Evolutionary conservation across 2,113 vertebrate species (phyloP), one percentile per base, ranked within the genome.

Genomic region (Raja brachyura): DNA sequence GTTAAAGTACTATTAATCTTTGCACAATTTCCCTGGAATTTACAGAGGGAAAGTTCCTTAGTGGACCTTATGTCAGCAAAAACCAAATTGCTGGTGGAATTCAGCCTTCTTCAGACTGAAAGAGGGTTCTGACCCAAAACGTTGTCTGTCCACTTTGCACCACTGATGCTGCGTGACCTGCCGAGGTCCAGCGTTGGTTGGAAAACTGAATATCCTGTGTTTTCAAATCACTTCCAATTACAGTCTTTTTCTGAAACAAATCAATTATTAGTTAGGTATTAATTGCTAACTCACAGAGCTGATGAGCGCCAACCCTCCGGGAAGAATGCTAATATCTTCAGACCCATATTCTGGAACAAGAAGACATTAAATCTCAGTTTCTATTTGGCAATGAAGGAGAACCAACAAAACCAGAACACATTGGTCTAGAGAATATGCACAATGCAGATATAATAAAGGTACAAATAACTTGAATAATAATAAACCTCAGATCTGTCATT

Each of bases 281-380:
- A 48, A 70, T 10, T 90, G 33, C 66, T 13, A 11, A 97, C 97
- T 97, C 94, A 97, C 97, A 0, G 93, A 96, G 39, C 96, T 97
- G 94, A 97, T 96, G 95, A 97, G 97, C 94, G 96, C 96, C 94
- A 97, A 94, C 56, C 97, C 96, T 93, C 94, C 96, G 93, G 97
- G 96, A 94, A 97, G 96, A 59, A 97, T 95, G 56, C 96, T 96
- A 0, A 97, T 97, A 93, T 97, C 97, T 94, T 97, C 97, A 31
- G 97, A 96, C n/a, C 97, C 97, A 76, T 5, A 0, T 94, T 97
- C 96, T 97, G 95, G 33, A 95, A 94, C 95, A 94, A 93, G 81
- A 94, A 93, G 94, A 20, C n/a, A 92, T 70, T 73, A 20, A 20
- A 54, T 0, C 25, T 90, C 66, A 54, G 10, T 92, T 7, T 25